Base-by-base conservation (phyloP, 2,797 vertebrate genomes). In the Salmo trutta region DNA sequence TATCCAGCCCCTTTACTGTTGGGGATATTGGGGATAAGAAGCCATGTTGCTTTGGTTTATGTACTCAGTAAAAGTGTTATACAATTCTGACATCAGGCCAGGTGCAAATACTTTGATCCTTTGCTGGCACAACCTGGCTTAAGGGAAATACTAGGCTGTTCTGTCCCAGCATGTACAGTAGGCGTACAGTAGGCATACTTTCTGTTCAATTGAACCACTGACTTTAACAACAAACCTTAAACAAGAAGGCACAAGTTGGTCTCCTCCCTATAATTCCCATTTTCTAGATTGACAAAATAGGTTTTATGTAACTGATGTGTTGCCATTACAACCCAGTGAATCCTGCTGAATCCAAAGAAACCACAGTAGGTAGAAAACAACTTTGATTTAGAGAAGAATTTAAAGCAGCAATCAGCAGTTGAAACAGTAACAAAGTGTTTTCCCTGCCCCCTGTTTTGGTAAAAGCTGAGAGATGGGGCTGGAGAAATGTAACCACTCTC, bases 81-180 rank as follows among this genome's bases (percentile, higher is more conserved):
- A 77, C 54, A 75, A 85, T 29, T 12, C n/a, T 84, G 68, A 89
- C 84, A 75, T 75, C 74, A 16, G 29, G 36, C 80, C 87, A 86
- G 74, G 74, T 79, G 75, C 53, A 85, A 81, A 87, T 65, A 69
- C 77, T 85, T 88, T 81, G 76, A 86, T 78, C 65, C 15, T 24
- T 82, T 56, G 80, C 72, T 80, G 71, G 69, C 76, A 51, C 52
- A 62, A 65, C 24, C 36, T 71, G 73, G 78, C 77, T 71, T 51
- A 19, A 36, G 62, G 85, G 85, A 80, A 84, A 31, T 67, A 33
- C 15, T 33, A 67, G 41, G 2, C 8, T 2, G 41, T 10, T 41
- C 41, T 47, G 41, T 47, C 2, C 41, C 10, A 47, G 41, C 7
- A 47, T 47, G 41, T 47, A 47, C 41, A 14, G 41, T 47, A 1